Conservation (phyloP, 2,113 vertebrate genomes). For the Myotis lucifugus region DNA sequence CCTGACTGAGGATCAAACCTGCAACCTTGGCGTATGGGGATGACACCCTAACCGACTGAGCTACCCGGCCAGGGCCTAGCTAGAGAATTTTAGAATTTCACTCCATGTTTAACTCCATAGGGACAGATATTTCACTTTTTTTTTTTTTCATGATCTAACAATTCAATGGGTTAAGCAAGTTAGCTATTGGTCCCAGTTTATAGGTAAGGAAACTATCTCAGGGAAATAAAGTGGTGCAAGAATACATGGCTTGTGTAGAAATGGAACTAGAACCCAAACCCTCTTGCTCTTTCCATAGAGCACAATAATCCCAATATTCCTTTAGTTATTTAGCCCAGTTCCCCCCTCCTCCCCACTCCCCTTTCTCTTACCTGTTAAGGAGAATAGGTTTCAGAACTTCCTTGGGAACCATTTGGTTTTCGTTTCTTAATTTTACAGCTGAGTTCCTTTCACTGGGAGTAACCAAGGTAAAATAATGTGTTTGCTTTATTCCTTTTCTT, state of each 20-base stretch:
- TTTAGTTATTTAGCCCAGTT: background rate
- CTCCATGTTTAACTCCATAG: background rate
- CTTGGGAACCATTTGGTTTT: conserved; percentile 70
- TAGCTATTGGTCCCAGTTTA: background rate
- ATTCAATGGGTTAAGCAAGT: background rate
- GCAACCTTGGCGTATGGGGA: background rate
- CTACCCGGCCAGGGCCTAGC: background rate
- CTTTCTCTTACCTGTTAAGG: conserved; percentile 63
- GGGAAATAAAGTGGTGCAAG: conserved; percentile 10
- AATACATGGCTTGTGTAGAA: background rate
- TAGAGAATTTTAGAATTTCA: background rate
- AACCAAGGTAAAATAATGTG: conserved; percentile 71
- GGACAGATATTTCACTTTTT: background rate
- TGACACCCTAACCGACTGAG: background rate
- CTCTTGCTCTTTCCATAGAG: background rate
- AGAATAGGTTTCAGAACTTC: conserved; percentile 46
- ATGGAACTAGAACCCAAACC: background rate
- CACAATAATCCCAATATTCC: background rate
- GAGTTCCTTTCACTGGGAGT: conserved; percentile 65
- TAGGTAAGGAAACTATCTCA: background rate
- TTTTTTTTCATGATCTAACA: background rate
- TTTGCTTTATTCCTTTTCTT: conserved; percentile 69
- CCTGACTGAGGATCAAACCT: background rate
- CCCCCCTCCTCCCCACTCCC: background rate
- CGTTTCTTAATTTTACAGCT: conserved; percentile 75